These are phyloP conservation scores for Ctenicera cuprea DNA, from an alignment of 2,888 invertebrate species.

Conservation along the genomic window DNA sequence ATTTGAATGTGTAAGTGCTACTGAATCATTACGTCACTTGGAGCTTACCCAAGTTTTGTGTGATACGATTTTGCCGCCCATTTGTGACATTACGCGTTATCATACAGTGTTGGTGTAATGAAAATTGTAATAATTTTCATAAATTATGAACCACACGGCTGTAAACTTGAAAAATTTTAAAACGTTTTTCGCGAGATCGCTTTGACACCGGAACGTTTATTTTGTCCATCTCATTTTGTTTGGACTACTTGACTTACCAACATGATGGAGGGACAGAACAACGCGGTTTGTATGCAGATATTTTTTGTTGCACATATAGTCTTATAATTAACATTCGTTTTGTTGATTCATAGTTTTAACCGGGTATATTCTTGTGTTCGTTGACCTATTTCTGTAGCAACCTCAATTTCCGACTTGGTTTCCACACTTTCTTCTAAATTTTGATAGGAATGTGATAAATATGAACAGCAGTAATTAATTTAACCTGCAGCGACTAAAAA, in stretches of 20 bases:
- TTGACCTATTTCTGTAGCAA: slow-evolving; percentile 14
- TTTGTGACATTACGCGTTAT: not conserved
- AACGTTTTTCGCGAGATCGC: not conserved
- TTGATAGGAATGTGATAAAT: too few species aligned
- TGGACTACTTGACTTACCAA: slow-evolving; percentile 2
- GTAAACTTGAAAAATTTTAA: not conserved
- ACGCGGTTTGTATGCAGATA: slow-evolving; percentile 45
- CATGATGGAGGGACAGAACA: slow-evolving; percentile 49
- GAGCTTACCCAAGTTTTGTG: not conserved
- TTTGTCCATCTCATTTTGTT: slow-evolving; percentile 5
- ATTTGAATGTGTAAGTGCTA: slow-evolving; percentile 10
- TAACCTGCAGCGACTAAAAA: too few species aligned
- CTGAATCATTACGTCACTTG: not conserved
- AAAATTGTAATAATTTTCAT: too few species aligned
- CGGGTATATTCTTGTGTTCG: not conserved
- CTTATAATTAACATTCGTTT: not conserved
- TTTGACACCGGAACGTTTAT: slow-evolving; percentile 3
- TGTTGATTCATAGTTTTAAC: slow-evolving; percentile 20
- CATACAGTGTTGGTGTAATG: not conserved
- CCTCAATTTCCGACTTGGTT: slow-evolving; percentile 36
- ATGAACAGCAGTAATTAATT: too few species aligned
- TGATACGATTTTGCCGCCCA: not conserved
- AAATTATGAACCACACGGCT: not conserved
- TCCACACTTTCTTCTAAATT: too few species aligned
- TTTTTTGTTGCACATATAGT: slow-evolving; percentile 16